Evolutionary conservation across 2,888 invertebrate species (phyloP), one percentile per base, ranked within the genome.

Genomic region (Aphrophora alni): DNA sequence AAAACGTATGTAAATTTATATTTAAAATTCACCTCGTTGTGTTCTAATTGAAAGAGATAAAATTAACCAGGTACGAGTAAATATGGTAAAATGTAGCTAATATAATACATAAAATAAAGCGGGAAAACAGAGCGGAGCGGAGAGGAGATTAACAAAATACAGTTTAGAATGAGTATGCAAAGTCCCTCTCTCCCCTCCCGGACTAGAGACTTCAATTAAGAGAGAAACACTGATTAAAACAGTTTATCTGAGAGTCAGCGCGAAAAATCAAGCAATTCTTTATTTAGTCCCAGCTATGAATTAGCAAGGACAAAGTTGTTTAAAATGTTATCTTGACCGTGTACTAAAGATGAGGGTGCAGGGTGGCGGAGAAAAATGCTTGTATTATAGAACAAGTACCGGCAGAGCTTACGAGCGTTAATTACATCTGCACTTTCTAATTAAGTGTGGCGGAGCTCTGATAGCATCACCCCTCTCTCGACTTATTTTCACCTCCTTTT

Each of bases 191-290:
- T 21, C 59, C 44, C 8, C 3, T 8, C 33, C 33, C 33, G 8
- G 8, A 33, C 33, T 33, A 8, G 33, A 44, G 21, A 4, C 14
- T 14, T 59, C 59, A 59, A 59, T 59, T 59, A 59, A 59, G 59
- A 59, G 44, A 44, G 44, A 44, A 59, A 59, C 12, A 12, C 21
- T 59, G 59, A 59, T 59, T 59, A 59, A 59, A 59, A 21, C 59
- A n/a, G 59, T 59, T 59, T 59, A 59, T 59, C 59, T 21, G 59
- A 3, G 59, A 59, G 59, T 21, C 2, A 59, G 59, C n/a, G 59
- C 59, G 59, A 59, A 59, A 59, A 59, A 21, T 59, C 21, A 59
- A 59, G 59, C 59, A 59, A 59, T 59, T 59, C 59, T 59, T 59
- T 59, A 59, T 59, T 59, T 59, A 59, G 59, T 59, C 59, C 21